Percentiles rank a stretch among this genome's conserved stretches.
phyloP scores from a whole-genome alignment of 2,888 invertebrate species.

The Danaus chrysippus region DNA sequence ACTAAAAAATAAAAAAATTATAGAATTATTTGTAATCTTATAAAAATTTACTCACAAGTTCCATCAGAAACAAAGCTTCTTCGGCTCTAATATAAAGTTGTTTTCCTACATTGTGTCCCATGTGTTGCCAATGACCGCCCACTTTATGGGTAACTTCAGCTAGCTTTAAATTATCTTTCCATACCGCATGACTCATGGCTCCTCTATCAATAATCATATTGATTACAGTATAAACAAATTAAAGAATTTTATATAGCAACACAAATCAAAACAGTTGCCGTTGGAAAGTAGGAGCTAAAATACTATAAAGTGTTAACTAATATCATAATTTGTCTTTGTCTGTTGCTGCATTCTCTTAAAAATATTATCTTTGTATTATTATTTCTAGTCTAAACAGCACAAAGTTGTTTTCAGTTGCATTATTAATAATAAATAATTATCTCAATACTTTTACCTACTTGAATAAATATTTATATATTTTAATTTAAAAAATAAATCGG shows the following conservation, averaged over 20 bases:
- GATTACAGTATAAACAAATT: background rate
- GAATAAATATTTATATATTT: too few species aligned
- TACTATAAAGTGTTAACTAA: too few species aligned
- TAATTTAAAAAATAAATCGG: too few species aligned
- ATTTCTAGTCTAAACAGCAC: too few species aligned
- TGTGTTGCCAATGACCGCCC: slow-evolving; percentile 78
- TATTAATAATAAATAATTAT: too few species aligned
- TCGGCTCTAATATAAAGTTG: slow-evolving; percentile 79
- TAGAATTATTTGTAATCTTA: background rate
- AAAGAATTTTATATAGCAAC: background rate
- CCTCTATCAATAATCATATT: slow-evolving; percentile 50
- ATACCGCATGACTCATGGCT: slow-evolving; percentile 75
- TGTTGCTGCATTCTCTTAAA: too few species aligned
- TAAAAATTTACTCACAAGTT: slow-evolving; percentile 75
- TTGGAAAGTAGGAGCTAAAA: background rate
- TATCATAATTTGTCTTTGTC: too few species aligned
- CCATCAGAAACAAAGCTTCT: slow-evolving; percentile 82
- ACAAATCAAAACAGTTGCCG: background rate
- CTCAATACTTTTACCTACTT: too few species aligned
- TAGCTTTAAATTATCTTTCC: slow-evolving; percentile 71
- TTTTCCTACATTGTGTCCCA: slow-evolving; percentile 72
- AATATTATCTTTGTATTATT: too few species aligned
- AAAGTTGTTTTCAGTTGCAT: too few species aligned
- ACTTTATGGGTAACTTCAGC: slow-evolving; percentile 77
- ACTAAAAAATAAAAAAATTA: too few species aligned